Conservation (phyloP, 2,797 vertebrate genomes). For the Halcyon leucocephala region DNA sequence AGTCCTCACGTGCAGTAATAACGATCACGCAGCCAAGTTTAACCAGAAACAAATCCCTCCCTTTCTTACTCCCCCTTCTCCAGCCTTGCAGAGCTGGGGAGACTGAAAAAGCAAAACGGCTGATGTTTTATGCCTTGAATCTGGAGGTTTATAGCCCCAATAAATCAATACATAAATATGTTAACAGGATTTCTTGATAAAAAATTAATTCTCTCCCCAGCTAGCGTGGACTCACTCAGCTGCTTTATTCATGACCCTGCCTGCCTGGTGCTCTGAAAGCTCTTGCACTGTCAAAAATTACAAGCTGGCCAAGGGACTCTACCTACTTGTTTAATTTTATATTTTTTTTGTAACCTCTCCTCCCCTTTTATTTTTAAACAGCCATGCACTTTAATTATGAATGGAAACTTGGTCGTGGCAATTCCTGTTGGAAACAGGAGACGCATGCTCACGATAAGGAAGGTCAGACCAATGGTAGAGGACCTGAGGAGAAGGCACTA, state of each 20-base stretch:
- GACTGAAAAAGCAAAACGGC: not conserved
- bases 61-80: slow-evolving; percentile 1
- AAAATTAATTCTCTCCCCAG: slow-evolving; percentile 49
- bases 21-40: not conserved
- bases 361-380: not conserved
- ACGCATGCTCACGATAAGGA: rapidly evolving
- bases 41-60: slow-evolving; percentile 7
- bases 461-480: not conserved
- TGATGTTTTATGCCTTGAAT: slow-evolving; percentile 9
- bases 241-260: slow-evolving; percentile 32
- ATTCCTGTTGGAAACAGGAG: not conserved
- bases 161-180: slow-evolving; percentile 47
- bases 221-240: not conserved
- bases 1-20: not conserved
- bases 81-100: not conserved
- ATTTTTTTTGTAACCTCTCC: not conserved
- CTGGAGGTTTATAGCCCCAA: not conserved
- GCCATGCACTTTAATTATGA: not conserved
- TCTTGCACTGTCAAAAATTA: slow-evolving; percentile 11
- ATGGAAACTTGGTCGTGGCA: not conserved
- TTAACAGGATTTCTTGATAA: slow-evolving; percentile 50
- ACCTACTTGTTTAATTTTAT: not conserved
- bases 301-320: not conserved
- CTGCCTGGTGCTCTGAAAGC: not conserved
- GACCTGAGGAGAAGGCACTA: not conserved